Evolutionary conservation across 2,113 vertebrate species (phyloP).

Genomic region (Acanthochromis polyacanthus): DNA sequence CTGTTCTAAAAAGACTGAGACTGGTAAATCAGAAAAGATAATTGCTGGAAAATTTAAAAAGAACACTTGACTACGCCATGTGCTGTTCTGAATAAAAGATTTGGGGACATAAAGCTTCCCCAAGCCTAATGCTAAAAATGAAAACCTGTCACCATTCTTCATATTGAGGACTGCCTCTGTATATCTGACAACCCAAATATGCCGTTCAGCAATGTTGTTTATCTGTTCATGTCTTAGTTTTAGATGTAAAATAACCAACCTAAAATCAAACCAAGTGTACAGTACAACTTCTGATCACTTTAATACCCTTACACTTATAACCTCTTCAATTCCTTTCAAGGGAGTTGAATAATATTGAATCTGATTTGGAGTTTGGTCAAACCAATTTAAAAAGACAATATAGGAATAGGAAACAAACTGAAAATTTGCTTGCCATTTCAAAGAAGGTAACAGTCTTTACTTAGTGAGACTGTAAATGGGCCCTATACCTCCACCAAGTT

Average conservation of each 20-base stretch:
- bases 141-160: neutral
- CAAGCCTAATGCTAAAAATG: slow-evolving; percentile 1
- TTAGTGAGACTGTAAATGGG: too few species aligned
- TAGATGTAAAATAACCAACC: neutral
- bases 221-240: neutral
- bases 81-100: slow-evolving; percentile 1
- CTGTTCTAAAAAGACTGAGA: neutral
- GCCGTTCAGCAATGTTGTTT: neutral
- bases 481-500: too few species aligned
- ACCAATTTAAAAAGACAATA: neutral
- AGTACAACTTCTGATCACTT: slow-evolving; percentile 8
- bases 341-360: neutral
- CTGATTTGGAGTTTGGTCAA: neutral
- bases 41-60: neutral
- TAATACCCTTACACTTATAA: neutral
- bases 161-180: neutral
- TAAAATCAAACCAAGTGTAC: slow-evolving; percentile 29
- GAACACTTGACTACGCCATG: neutral
- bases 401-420: neutral
- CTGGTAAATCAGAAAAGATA: neutral
- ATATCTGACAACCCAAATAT: slow-evolving; percentile 1
- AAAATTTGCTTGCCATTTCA: neutral
- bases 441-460: neutral
- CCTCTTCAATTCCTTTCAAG: neutral
- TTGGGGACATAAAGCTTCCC: neutral